Evolutionary conservation across 2,113 vertebrate genomes (phyloP).

Genomic region (Ramphastos sulfuratus): DNA sequence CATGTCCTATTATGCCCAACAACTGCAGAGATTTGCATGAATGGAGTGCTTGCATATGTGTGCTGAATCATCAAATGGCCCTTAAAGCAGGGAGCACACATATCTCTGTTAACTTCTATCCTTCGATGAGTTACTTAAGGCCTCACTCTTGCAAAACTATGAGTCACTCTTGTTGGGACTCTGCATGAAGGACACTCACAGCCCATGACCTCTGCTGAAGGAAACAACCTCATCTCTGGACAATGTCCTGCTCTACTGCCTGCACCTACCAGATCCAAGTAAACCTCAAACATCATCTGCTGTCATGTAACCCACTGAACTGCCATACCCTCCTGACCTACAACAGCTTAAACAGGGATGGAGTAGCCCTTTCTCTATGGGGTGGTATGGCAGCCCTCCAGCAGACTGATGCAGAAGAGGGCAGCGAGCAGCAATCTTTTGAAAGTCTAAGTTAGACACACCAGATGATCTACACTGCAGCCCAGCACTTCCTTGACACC

Average conservation of each 20-base stretch:
- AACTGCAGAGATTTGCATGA: constrained; percentile 30
- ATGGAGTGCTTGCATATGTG: background rate
- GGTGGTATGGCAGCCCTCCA: background rate
- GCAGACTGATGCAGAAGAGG: background rate
- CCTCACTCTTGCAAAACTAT: background rate
- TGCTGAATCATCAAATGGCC: constrained; percentile 48
- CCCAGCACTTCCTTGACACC: background rate
- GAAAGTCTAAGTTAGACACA: background rate
- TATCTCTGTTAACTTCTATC: background rate
- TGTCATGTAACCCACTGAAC: background rate
- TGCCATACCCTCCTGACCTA: background rate
- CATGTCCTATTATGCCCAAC: constrained; percentile 56
- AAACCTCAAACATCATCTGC: background rate
- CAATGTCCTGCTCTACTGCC: background rate
- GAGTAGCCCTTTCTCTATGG: background rate
- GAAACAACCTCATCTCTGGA: background rate
- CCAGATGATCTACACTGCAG: background rate
- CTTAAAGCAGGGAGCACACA: background rate
- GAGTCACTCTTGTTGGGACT: background rate
- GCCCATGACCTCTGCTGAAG: background rate
- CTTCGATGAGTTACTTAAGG: background rate
- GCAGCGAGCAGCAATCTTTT: background rate
- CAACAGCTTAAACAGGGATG: background rate
- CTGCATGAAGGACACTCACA: background rate
- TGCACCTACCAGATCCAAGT: background rate